These are phyloP conservation scores for Trialeurodes vaporariorum DNA, from an alignment of 1,140 invertebrate species.

Conservation along the genomic window DNA sequence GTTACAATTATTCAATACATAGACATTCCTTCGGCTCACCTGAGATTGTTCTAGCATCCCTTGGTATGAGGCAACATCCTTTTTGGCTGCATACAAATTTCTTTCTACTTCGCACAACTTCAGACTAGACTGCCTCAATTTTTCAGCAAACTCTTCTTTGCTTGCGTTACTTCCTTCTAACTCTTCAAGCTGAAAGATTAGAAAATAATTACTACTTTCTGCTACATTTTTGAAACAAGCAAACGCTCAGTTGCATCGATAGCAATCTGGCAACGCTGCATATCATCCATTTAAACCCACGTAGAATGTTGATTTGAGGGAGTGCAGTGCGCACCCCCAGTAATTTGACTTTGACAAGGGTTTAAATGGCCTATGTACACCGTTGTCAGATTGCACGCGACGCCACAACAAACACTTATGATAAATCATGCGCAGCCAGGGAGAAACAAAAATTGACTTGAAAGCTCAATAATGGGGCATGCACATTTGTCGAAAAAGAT, in stretches of 20 bases:
- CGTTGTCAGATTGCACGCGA: too few species aligned
- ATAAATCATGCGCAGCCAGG: constrained; percentile 2
- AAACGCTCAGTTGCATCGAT: too few species aligned
- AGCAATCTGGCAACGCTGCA: too few species aligned
- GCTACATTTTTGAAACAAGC: constrained; percentile 2
- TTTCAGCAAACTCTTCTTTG: constrained; percentile 51
- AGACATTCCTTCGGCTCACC: too few species aligned
- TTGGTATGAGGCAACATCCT: constrained; percentile 58
- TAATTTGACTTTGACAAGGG: too few species aligned
- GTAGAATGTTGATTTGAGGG: too few species aligned
- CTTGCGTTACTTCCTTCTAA: constrained; percentile 59
- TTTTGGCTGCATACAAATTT: constrained; percentile 46
- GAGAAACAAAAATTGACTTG: constrained; percentile 9
- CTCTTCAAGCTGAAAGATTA: constrained; percentile 54
- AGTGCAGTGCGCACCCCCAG: too few species aligned
- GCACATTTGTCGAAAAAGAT: too few species aligned
- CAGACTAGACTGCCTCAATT: constrained; percentile 55
- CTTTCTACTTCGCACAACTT: constrained; percentile 57
- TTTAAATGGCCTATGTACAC: too few species aligned
- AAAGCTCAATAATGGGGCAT: too few species aligned
- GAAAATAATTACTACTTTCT: constrained; percentile 5
- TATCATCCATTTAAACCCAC: too few species aligned
- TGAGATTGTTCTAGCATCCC: constrained; percentile 64
- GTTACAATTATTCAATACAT: too few species aligned
- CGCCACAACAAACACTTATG: constrained; percentile 1